phyloP scores from a whole-genome alignment of 2,888 invertebrate genomes.

The Arrhopalites spinosus region DNA sequence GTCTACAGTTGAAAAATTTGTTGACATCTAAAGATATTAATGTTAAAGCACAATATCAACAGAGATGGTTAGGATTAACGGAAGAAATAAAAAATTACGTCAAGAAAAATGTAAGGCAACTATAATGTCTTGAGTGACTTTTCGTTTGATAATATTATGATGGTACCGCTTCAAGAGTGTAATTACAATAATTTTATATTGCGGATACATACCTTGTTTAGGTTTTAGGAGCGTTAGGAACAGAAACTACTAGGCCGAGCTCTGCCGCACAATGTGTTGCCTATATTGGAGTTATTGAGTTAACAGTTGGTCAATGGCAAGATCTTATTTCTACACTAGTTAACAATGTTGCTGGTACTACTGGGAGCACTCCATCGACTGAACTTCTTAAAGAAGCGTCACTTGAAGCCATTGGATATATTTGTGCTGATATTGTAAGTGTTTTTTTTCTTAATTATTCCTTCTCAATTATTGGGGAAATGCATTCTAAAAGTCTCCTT shows the following conservation, averaged over 20 bases:
- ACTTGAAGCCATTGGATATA: slow-evolving; percentile 96
- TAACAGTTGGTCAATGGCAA: slow-evolving; percentile 90
- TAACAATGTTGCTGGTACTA: slow-evolving; percentile 81
- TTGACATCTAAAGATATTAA: slow-evolving; percentile 91
- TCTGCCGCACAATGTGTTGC: slow-evolving; percentile 99
- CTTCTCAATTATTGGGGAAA: not conserved
- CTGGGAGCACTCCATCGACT: slow-evolving; percentile 68
- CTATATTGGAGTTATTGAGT: slow-evolving; percentile 94
- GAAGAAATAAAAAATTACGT: slow-evolving; percentile 84
- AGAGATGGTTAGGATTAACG: slow-evolving; percentile 88
- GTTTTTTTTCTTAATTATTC: not conserved
- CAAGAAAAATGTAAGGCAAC: slow-evolving; percentile 88
- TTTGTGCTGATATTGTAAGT: slow-evolving; percentile 91
- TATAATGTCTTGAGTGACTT: not conserved
- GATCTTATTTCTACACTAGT: slow-evolving; percentile 85
- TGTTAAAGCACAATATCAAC: slow-evolving; percentile 81
- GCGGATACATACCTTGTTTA: slow-evolving; percentile 60
- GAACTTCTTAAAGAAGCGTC: slow-evolving; percentile 97
- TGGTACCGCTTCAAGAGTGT: not conserved
- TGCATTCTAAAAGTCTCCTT: no score
- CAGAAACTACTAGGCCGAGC: slow-evolving; percentile 92
- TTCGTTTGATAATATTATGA: not conserved
- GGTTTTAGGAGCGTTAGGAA: slow-evolving; percentile 92
- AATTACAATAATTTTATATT: not conserved
- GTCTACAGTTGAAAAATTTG: slow-evolving; percentile 96